Base-by-base conservation (phyloP, 2,888 invertebrate species). In the Drosophila nigricruria region DNA sequence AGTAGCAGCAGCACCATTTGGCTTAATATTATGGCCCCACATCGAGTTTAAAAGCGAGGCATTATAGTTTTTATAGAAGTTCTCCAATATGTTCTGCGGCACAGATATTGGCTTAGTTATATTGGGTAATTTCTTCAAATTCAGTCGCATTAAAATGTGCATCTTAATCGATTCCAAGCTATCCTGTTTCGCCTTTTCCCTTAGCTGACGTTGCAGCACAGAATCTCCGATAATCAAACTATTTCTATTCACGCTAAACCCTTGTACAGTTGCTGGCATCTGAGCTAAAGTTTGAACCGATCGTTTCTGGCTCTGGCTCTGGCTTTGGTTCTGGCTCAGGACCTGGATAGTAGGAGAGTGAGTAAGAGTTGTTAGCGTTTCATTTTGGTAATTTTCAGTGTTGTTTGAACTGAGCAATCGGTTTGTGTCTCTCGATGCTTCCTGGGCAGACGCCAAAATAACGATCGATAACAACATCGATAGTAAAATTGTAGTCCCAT, bases 131-230 rank as follows among this genome's bases (percentile, higher is more conserved):
- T 94, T 94, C 69, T 94, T 93, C 89, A 95, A 93, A 74, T 95
- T 95, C 70, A 95, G 93, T 82, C 95, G 95, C 77, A 94, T 94
- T 67, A 95, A 93, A 70, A 95, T 94, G 91, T 95, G 95, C 91
- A 94, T 94, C 90, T 95, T 95, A 82, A 96, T 95, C 64, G 94
- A 94, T 87, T 94, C 94, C 71, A 95, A 93, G 88, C 94, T 95
- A 82, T 95, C 94, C 83, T 94, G 94, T 79, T 95, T 94, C 59
- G 94, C 93, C 91, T 94, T 94, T 81, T 95, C 94, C 80, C 94
- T 92, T 56, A 94, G 92, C 71, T 94, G 94, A 5, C 88, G 85
- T 9, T 90, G 83, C 10, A 89, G 49, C 2, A 82, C 70, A 25
- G 77, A 79, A 5, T 88, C 89, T 2, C 88, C 82, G 38, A 68